A percentile compares a stretch with the other conserved stretches of the same genome.
Conservation (phyloP, 1,140 invertebrate genomes). For the Eufriesea mexicana region DNA sequence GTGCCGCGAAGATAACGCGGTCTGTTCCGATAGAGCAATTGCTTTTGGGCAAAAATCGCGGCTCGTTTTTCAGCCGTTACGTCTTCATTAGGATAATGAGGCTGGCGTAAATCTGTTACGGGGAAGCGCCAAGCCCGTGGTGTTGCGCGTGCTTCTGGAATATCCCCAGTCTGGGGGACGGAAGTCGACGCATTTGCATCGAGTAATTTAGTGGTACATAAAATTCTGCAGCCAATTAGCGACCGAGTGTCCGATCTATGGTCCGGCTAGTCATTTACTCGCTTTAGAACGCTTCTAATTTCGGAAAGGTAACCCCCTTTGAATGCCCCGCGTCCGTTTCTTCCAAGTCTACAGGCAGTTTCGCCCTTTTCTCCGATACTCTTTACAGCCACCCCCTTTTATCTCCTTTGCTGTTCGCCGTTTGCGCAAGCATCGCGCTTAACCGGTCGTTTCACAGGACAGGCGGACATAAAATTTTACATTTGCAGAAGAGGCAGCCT, state of each 20-base stretch:
- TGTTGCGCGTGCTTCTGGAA: slow-evolving; percentile 53
- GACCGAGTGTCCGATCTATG: slow-evolving; percentile 72
- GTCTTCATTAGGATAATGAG: slow-evolving; percentile 82
- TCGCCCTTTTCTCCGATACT: not conserved
- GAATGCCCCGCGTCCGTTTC: slow-evolving; percentile 19
- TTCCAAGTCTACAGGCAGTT: not conserved
- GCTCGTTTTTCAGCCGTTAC: slow-evolving; percentile 72
- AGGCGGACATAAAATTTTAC: slow-evolving; percentile 34
- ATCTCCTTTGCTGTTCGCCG: not conserved
- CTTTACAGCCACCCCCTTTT: not conserved
- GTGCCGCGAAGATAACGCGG: not conserved
- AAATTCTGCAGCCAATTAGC: slow-evolving; percentile 80
- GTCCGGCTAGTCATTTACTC: slow-evolving; percentile 56
- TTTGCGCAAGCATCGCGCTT: slow-evolving; percentile 6
- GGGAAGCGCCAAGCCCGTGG: slow-evolving; percentile 48
- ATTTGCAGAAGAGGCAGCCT: slow-evolving; percentile 4
- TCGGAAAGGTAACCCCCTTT: slow-evolving; percentile 39
- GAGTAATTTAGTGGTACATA: slow-evolving; percentile 80
- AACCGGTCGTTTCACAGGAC: slow-evolving; percentile 10
- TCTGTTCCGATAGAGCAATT: not conserved
- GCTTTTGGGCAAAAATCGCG: slow-evolving; percentile 72
- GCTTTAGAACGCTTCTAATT: slow-evolving; percentile 61
- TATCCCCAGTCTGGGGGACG: slow-evolving; percentile 57
- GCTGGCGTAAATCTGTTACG: slow-evolving; percentile 77
- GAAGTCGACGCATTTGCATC: slow-evolving; percentile 77